Base-by-base conservation (phyloP, 2,888 invertebrate genomes). In the Protonemura montana region DNA sequence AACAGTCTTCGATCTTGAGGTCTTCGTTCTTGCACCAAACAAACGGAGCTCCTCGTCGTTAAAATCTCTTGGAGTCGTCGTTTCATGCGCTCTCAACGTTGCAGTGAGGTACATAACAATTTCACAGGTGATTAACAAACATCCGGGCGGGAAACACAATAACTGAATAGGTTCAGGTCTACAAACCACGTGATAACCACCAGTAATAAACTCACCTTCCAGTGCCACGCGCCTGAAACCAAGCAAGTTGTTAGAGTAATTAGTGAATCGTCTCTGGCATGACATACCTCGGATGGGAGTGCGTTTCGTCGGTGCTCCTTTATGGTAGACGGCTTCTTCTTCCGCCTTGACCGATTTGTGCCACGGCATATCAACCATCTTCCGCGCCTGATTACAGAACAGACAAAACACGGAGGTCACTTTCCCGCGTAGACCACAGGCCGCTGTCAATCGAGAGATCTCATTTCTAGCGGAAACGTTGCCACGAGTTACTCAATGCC, bases 201-300 rank as follows among this genome's bases (percentile, higher is more conserved):
- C 28, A 27, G 26, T 28, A 78, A 27, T 2, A 16, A 78, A 78
- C 78, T 78, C 78, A 78, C 78, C 78, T 6, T 78, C 6, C 78
- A 28, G 7, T 35, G 21, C 1, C 59, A 59, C 25, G 28, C n/a
- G 78, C 28, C 78, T 78, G 78, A 78, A 78, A 78, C 13, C 13
- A 78, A 78, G 21, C 59, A 59, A 21, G 21, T 21, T 21, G 21
- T 59, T 59, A 59, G 59, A 2, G 59, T 10, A 59, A 21, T 2
- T 10, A 59, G 59, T 59, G 13, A 59, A 59, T 2, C 59, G 59
- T 30, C 29, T 80, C 26, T 80, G 28, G 29, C 25, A 5, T 2
- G 35, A 86, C 85, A 89, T 93, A 95, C 96, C 96, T 93, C 96
- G 95, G 86, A 97, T 97, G 26, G 97, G 97, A 7, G 96, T 95